phyloP scores from a whole-genome alignment of 2,113 vertebrate species.

The Sula dactylatra region DNA sequence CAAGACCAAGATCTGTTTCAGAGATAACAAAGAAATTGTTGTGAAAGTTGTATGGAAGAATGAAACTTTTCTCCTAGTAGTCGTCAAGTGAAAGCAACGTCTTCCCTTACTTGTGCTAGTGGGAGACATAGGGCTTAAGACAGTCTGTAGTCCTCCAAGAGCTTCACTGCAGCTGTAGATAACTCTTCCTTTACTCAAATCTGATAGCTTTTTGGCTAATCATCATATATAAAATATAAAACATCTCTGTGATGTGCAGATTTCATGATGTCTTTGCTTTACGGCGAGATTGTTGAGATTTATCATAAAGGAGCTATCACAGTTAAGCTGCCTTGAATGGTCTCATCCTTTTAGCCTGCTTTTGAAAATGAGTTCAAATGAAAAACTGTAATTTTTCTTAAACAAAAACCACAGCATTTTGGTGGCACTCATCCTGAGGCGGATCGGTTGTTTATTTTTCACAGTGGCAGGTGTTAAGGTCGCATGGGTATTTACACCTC shows the following conservation, averaged over 20 bases:
- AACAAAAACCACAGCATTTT: background rate
- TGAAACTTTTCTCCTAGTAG: background rate
- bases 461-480: background rate
- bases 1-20: conserved; percentile 16
- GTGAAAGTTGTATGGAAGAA: conserved; percentile 7
- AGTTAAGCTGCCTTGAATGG: background rate
- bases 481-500: background rate
- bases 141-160: background rate
- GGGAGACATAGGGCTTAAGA: background rate
- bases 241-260: background rate
- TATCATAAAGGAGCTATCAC: background rate
- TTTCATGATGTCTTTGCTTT: background rate
- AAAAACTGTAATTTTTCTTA: background rate
- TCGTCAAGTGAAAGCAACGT: background rate
- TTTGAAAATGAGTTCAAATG: background rate
- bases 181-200: background rate
- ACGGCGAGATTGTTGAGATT: background rate
- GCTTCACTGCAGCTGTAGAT: background rate
- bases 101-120: background rate
- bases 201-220: background rate
- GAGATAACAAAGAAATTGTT: conserved; percentile 15
- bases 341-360: background rate
- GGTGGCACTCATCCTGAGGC: background rate
- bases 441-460: background rate
- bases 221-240: background rate